phyloP scores from a whole-genome alignment of 2,797 vertebrate genomes.

The Sciurus carolinensis region DNA sequence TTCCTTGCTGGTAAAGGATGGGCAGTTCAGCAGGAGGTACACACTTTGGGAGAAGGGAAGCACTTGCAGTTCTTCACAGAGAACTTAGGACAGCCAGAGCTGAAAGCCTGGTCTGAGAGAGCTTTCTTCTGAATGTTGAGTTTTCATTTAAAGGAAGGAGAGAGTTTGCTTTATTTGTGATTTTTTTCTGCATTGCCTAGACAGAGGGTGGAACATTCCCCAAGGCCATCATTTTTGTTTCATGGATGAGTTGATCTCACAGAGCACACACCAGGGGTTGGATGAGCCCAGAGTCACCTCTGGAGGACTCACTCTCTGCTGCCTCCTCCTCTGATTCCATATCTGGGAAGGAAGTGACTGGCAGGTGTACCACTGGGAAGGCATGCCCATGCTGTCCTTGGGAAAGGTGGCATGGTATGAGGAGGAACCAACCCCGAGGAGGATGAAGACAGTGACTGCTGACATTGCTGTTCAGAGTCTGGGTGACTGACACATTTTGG shows the following conservation, averaged over 20 bases:
- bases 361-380: background rate
- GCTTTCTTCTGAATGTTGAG: background rate
- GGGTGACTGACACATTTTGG: background rate
- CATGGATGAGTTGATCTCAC: background rate
- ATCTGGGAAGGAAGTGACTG: background rate
- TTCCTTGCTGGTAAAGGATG: background rate
- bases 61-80: background rate
- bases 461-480: background rate
- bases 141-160: background rate
- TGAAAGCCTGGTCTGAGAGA: fast-evolving
- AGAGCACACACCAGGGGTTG: background rate
- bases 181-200: background rate
- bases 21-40: background rate
- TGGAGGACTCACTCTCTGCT: background rate
- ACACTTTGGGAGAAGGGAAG: background rate
- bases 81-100: background rate
- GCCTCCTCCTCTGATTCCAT: fast-evolving
- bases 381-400: fast-evolving
- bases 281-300: background rate
- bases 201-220: background rate
- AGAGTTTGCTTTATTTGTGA: background rate
- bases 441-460: background rate
- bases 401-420: background rate
- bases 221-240: background rate
- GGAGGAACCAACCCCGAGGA: background rate